phyloP scores from a whole-genome alignment of 2,888 invertebrate genomes.

The Tiliacea aurago region DNA sequence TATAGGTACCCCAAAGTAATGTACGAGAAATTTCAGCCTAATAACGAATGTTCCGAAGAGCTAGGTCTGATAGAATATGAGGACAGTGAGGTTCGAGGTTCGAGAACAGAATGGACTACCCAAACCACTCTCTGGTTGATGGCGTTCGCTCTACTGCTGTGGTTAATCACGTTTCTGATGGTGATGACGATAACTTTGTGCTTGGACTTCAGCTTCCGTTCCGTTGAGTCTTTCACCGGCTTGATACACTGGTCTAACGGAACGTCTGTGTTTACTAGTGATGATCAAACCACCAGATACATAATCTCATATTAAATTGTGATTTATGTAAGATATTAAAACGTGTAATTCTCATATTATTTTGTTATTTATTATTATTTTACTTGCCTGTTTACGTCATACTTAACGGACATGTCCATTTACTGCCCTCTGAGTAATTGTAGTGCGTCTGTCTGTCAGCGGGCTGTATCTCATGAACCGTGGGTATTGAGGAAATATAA shows the following conservation, averaged over 20 bases:
- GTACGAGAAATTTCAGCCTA: constrained; percentile 54
- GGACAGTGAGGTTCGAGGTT: constrained; percentile 21
- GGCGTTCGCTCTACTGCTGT: constrained; percentile 71
- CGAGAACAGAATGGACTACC: constrained; percentile 60
- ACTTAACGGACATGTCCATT: not conserved
- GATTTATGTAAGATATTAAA: constrained; percentile 15
- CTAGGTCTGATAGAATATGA: constrained; percentile 53
- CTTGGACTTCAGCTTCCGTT: constrained; percentile 65
- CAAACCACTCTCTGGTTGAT: constrained; percentile 73
- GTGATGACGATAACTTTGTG: constrained; percentile 68
- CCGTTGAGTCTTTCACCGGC: constrained; percentile 50
- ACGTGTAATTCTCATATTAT: not conserved
- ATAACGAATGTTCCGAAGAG: constrained; percentile 54
- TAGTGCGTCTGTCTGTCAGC: too few species aligned
- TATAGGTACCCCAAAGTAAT: constrained; percentile 16
- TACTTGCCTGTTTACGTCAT: not conserved
- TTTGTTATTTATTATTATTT: not conserved
- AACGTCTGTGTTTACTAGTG: constrained; percentile 52
- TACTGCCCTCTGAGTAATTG: too few species aligned
- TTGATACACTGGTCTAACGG: constrained; percentile 54
- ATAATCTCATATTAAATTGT: constrained; percentile 39
- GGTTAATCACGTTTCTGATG: constrained; percentile 72
- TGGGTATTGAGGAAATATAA: too few species aligned
- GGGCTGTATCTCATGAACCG: too few species aligned
- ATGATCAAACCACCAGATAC: constrained; percentile 44